Conservation (phyloP, 2,113 vertebrate genomes). For the Trematomus loennbergii region DNA sequence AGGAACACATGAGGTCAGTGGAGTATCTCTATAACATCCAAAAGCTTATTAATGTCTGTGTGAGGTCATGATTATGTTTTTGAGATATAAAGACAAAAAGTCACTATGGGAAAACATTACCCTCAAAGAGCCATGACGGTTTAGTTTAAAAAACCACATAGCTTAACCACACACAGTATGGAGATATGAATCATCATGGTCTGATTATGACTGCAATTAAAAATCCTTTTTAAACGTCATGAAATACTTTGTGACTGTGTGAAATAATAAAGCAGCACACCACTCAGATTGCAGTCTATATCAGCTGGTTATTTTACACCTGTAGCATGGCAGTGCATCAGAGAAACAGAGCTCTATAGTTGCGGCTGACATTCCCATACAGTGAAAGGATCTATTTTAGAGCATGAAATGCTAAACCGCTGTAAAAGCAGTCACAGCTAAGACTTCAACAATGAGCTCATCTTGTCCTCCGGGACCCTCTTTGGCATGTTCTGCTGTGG, state of each 20-base stretch:
- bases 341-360: slow-evolving; percentile 26
- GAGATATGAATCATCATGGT: background rate
- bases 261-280: slow-evolving; percentile 2
- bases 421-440: slow-evolving; percentile 64
- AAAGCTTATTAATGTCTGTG: slow-evolving; percentile 2
- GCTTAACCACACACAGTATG: background rate
- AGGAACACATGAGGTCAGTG: slow-evolving; percentile 38
- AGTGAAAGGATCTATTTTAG: slow-evolving; percentile 71
- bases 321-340: slow-evolving; percentile 25
- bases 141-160: slow-evolving; percentile 10
- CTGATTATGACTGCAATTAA: background rate
- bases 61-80: slow-evolving; percentile 22
- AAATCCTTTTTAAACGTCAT: slow-evolving; percentile 7
- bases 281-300: background rate
- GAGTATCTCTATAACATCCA: slow-evolving; percentile 3
- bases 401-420: slow-evolving; percentile 77
- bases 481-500: slow-evolving; percentile 70
- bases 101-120: background rate
- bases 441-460: slow-evolving; percentile 75
- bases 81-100: slow-evolving; percentile 16
- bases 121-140: slow-evolving; percentile 11
- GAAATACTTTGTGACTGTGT: background rate
- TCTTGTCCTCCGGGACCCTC: slow-evolving; percentile 69
- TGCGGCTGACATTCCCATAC: slow-evolving; percentile 60
- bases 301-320: slow-evolving; percentile 22